Evolutionary conservation across 2,113 vertebrate species (phyloP).

Genomic region (Aldabrachelys gigantea): DNA sequence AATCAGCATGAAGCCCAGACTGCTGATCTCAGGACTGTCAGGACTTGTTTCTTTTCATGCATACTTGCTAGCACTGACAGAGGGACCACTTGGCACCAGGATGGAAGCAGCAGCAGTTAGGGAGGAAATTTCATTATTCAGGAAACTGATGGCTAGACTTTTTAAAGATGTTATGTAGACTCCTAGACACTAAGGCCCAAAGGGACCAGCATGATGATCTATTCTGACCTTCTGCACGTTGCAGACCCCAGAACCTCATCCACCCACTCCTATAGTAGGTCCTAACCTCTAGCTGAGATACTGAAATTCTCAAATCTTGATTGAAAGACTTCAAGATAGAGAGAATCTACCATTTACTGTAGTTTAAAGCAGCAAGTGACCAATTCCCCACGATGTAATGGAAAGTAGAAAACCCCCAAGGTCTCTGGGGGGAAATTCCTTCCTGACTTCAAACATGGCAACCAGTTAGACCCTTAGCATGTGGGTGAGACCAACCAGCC

Average conservation of each 20-base stretch:
- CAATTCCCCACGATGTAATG: background rate
- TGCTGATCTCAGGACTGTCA: slow-evolving; percentile 36
- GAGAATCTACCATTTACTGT: background rate
- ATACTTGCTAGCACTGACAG: slow-evolving; percentile 18
- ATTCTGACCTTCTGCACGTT: background rate
- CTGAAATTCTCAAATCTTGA: background rate
- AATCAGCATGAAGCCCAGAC: background rate
- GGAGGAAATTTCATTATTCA: background rate
- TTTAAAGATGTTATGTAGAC: background rate
- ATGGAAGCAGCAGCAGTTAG: background rate
- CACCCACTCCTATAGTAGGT: background rate
- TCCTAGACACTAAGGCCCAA: background rate
- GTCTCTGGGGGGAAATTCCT: background rate
- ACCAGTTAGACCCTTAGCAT: background rate
- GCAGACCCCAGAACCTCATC: background rate
- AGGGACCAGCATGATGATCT: background rate
- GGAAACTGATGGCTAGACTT: background rate
- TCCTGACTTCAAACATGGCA: background rate
- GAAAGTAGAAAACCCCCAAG: background rate
- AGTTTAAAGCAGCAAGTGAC: background rate
- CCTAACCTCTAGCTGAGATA: background rate
- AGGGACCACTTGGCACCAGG: slow-evolving; percentile 3
- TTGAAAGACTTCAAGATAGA: background rate
- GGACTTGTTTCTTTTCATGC: slow-evolving; percentile 61
- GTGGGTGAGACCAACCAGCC: background rate